These are phyloP conservation scores for Diacarnus erythraeanus DNA, from an alignment of 37 sponge, comb jelly and placozoan species.

Conservation along the genomic window DNA sequence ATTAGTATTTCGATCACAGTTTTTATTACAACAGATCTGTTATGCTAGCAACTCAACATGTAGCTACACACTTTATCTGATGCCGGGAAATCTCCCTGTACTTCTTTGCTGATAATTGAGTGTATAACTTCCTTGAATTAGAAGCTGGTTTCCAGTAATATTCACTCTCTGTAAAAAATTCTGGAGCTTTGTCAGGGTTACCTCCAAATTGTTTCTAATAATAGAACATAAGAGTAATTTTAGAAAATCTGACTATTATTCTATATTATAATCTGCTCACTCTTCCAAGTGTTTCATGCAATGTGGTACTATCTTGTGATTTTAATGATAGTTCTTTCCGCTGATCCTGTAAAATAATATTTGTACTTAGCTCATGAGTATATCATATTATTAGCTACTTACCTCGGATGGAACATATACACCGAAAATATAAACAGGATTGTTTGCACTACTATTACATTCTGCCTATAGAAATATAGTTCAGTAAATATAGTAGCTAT, in stretches of 20 bases:
- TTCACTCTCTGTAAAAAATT: constrained; percentile 36
- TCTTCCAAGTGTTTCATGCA: not conserved
- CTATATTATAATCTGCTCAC: too few species aligned
- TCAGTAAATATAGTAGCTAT: too few species aligned
- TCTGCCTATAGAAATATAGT: too few species aligned
- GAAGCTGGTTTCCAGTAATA: constrained; percentile 62
- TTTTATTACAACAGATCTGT: too few species aligned
- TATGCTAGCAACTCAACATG: too few species aligned
- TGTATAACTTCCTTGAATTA: constrained; percentile 43
- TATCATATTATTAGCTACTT: not conserved
- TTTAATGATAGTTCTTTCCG: not conserved
- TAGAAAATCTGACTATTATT: not conserved
- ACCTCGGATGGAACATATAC: constrained; percentile 5
- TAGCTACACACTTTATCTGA: constrained; percentile 38
- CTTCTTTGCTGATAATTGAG: constrained; percentile 43
- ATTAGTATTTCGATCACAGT: too few species aligned
- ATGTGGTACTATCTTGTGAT: not conserved
- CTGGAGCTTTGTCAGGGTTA: not conserved
- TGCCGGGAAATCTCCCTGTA: constrained; percentile 48
- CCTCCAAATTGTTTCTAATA: not conserved
- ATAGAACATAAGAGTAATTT: not conserved
- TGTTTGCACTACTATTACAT: too few species aligned
- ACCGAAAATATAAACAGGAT: too few species aligned
- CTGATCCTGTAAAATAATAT: not conserved
- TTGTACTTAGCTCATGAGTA: not conserved